A percentile compares a stretch with the other conserved stretches of the same genome.
These are phyloP conservation scores for Myotis brandtii DNA, from an alignment of 2,113 vertebrate species.

Conservation along the genomic window DNA sequence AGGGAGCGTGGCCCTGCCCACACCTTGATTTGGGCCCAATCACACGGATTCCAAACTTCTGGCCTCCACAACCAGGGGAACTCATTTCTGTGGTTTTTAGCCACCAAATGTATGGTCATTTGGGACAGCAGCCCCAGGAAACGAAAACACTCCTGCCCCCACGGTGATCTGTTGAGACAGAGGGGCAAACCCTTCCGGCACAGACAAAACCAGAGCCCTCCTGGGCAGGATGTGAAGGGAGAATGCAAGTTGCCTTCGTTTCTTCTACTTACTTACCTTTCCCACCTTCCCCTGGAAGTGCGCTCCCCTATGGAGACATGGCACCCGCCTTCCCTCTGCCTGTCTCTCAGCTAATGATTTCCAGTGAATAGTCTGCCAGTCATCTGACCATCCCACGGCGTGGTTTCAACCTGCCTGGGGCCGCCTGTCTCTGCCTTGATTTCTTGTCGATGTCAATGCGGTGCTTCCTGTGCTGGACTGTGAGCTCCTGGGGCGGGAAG, in stretches of 20 bases:
- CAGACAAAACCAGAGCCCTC: neutral
- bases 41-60: neutral
- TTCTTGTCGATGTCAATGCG: neutral
- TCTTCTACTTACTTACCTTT: neutral
- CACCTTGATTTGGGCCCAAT: neutral
- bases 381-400: neutral
- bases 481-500: neutral
- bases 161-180: neutral
- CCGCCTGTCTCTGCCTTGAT: neutral
- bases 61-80: neutral
- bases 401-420: neutral
- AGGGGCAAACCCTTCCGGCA: neutral
- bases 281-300: neutral
- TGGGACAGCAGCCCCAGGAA: neutral
- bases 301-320: neutral
- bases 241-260: conserved; percentile 1
- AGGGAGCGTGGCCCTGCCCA: too few relatives aligned
- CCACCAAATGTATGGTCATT: neutral
- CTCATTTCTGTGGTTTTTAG: neutral
- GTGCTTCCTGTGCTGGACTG: neutral
- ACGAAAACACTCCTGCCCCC: neutral
- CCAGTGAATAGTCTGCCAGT: neutral
- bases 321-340: neutral
- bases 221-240: neutral
- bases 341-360: neutral